These are phyloP conservation scores for Drusus annulatus DNA, from an alignment of 1,140 invertebrate genomes.

Conservation along the genomic window DNA sequence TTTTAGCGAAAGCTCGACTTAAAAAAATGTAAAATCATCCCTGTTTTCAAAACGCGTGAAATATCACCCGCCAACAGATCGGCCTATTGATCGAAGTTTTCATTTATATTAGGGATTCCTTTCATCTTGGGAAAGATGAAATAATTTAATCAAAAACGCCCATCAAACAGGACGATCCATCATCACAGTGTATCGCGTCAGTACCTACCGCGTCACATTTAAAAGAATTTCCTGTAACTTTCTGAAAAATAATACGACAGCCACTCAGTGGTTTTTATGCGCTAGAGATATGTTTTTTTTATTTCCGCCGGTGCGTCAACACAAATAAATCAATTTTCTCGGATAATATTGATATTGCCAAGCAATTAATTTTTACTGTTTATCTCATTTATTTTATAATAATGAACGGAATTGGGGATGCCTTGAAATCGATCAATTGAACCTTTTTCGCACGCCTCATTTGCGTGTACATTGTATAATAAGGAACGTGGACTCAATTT, in stretches of 20 bases:
- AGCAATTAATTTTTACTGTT: too few relatives aligned
- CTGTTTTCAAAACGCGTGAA: slow-evolving; percentile 19
- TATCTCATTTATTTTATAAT: too few relatives aligned
- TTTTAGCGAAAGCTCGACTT: background rate
- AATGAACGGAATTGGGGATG: too few relatives aligned
- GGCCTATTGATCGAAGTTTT: background rate
- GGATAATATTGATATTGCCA: too few relatives aligned
- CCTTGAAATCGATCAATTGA: too few relatives aligned
- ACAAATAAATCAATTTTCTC: too few relatives aligned
- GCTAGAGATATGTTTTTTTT: background rate
- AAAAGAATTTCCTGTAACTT: slow-evolving; percentile 23
- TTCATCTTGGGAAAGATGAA: slow-evolving; percentile 6
- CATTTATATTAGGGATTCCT: background rate
- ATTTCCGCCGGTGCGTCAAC: too few relatives aligned
- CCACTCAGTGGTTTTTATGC: slow-evolving; percentile 13
- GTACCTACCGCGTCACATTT: slow-evolving; percentile 18
- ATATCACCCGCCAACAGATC: slow-evolving; percentile 7
- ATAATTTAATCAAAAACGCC: slow-evolving; percentile 35
- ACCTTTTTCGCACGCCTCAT: too few relatives aligned
- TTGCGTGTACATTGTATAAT: too few relatives aligned
- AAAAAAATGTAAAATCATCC: background rate
- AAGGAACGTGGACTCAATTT: too few relatives aligned
- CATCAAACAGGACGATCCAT: slow-evolving; percentile 26
- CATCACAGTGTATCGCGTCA: background rate
- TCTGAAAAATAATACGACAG: background rate